Evolutionary conservation across 1,140 invertebrate species (phyloP).

Genomic region (Armadillidium nasatum): DNA sequence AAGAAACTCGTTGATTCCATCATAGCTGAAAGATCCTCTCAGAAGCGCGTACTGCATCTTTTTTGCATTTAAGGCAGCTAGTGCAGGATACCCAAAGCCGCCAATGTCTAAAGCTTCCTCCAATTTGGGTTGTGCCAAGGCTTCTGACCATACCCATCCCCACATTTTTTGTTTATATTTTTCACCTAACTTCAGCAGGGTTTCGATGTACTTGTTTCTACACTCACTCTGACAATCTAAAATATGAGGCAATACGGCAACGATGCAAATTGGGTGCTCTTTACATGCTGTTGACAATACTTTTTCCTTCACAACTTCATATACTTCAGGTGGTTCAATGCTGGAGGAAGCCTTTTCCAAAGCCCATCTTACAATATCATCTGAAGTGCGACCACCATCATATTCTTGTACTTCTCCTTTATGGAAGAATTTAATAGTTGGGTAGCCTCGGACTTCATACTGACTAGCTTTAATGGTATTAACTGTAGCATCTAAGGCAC

Average conservation of each 20-base stretch:
- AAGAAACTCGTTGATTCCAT: conserved; percentile 91
- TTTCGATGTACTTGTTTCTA: conserved; percentile 79
- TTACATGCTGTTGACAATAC: conserved; percentile 71
- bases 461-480: conserved; percentile 71
- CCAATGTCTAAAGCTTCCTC: conserved; percentile 91
- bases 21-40: conserved; percentile 87
- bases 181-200: conserved; percentile 71
- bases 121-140: conserved; percentile 71
- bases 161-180: conserved; percentile 94
- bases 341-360: conserved; percentile 79
- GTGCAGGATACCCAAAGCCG: conserved; percentile 83
- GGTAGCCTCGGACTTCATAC: conserved; percentile 85
- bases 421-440: conserved; percentile 93
- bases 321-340: conserved; percentile 66
- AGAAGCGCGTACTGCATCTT: conserved; percentile 95
- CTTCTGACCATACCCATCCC: conserved; percentile 97
- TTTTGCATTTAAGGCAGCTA: conserved; percentile 92
- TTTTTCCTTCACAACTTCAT: conserved; percentile 55
- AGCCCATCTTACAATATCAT: conserved; percentile 88
- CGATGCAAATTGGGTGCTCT: conserved; percentile 82
- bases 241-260: conserved; percentile 92
- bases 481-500: conserved; percentile 93
- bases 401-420: conserved; percentile 53
- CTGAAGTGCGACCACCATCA: conserved; percentile 80
- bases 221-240: conserved; percentile 94